These are phyloP conservation scores for Aphrophora alni DNA, from an alignment of 2,888 invertebrate genomes.

Conservation along the genomic window DNA sequence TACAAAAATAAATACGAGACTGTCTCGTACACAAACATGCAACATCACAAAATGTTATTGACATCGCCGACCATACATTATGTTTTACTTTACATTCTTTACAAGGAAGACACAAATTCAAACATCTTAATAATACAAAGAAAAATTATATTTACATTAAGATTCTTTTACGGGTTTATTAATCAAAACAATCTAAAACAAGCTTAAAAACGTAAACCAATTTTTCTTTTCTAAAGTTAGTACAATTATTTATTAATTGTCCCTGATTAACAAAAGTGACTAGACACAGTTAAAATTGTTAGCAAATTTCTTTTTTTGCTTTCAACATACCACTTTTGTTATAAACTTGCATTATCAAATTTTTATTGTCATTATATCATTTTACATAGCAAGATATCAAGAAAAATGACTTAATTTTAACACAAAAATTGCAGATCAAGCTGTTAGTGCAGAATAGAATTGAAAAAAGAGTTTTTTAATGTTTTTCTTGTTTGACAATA, in stretches of 20 bases:
- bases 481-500: not conserved
- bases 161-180: not conserved
- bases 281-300: slow-evolving; percentile 4
- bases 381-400: not conserved
- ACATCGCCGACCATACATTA: slow-evolving; percentile 12
- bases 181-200: not conserved
- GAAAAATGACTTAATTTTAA: not conserved
- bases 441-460: not conserved
- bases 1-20: not conserved
- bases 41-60: not conserved
- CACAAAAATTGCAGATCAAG: not conserved
- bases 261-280: not conserved
- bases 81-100: slow-evolving; percentile 23
- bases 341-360: not conserved
- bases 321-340: not conserved
- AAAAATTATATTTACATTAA: slow-evolving; percentile 22
- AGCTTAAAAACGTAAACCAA: not conserved
- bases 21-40: not conserved
- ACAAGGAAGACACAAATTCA: slow-evolving; percentile 35
- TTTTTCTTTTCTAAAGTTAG: not conserved
- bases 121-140: slow-evolving; percentile 15
- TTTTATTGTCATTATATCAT: slow-evolving; percentile 3
- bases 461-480: not conserved
- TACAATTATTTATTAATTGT: not conserved
- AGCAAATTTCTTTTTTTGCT: not conserved